Base-by-base conservation (phyloP, 2,797 vertebrate species). In the Enteromius treurensis region DNA sequence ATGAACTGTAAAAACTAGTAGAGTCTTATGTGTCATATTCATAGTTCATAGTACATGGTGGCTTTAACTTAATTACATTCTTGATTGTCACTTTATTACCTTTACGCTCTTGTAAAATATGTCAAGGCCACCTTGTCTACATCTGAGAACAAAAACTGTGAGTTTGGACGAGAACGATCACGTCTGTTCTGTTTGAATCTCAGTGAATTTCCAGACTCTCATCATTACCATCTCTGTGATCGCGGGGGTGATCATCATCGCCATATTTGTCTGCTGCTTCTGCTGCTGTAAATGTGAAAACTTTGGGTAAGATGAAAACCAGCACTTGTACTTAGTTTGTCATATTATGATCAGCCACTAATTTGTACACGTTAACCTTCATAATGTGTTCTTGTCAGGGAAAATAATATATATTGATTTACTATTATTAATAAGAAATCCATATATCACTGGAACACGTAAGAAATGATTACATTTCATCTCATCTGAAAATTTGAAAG, bases 141-240 rank as follows among this genome's bases (percentile, higher is more conserved):
- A 32, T 53, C 4, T 8, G 32, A 58, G 51, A 8, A 42, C 14
- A 69, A 19, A 4, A 42, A 10, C 17, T n/a, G 26, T 32, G 15
- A 45, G 34, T 29, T 34, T n/a, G 53, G 5, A 53, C 10, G 6
- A 5, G 9, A 77, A 11, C 13, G 75, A 62, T 55, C 37, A 5
- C 10, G 2, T 71, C 2, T 40, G 5, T 34, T 26, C 7, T 83
- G 2, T 86, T 34, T 85, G 21, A 84, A 89, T 1, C 74, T 8
- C 84, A 98, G 98, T 99, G 82, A 97, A 98, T 92, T 98, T 99
- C 55, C 95, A 98, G 95, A 92, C 95, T 21, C 45, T 99, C 91
- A 98, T 98, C 89, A 97, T 99, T 76, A 85, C 95, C 0, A 92
- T 97, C 92, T 96, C 96, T 0, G 96, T 97, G 88, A 89, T 97